Conservation (phyloP, 2,113 vertebrate species). For the Struthio camelus region DNA sequence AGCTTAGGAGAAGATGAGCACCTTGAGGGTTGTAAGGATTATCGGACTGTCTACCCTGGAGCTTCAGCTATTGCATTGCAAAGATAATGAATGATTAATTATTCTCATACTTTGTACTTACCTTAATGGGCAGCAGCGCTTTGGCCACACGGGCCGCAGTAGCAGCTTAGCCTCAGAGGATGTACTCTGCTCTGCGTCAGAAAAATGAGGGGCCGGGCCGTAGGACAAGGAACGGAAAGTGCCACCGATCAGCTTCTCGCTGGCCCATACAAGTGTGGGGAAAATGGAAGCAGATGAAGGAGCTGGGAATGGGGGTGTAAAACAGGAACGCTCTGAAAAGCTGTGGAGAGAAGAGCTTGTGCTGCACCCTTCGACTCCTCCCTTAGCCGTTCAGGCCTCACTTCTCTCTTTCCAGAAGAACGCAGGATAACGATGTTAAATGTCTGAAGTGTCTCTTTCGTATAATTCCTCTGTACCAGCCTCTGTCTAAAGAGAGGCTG, state of each 20-base stretch:
- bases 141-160: slow-evolving; percentile 2
- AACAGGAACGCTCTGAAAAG: background rate
- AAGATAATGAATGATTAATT: slow-evolving; percentile 66
- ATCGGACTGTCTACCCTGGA: slow-evolving; percentile 13
- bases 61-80: slow-evolving; percentile 31
- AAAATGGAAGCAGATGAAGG: background rate
- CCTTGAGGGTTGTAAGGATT: slow-evolving; percentile 48
- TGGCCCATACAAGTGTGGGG: background rate
- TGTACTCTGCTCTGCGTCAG: background rate
- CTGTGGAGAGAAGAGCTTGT: background rate
- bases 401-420: background rate
- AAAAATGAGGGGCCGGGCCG: background rate
- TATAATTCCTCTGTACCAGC: background rate
- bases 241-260: background rate
- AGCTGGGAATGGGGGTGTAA: background rate
- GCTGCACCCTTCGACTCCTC: background rate
- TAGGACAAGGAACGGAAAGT: background rate
- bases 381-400: background rate
- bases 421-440: background rate
- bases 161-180: background rate
- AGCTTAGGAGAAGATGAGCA: slow-evolving; percentile 17
- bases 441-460: background rate
- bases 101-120: slow-evolving; percentile 59
- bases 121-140: slow-evolving; percentile 54
- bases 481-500: background rate